Evolutionary conservation across 1,140 invertebrate species (phyloP).

Genomic region (Nasonia giraulti): DNA sequence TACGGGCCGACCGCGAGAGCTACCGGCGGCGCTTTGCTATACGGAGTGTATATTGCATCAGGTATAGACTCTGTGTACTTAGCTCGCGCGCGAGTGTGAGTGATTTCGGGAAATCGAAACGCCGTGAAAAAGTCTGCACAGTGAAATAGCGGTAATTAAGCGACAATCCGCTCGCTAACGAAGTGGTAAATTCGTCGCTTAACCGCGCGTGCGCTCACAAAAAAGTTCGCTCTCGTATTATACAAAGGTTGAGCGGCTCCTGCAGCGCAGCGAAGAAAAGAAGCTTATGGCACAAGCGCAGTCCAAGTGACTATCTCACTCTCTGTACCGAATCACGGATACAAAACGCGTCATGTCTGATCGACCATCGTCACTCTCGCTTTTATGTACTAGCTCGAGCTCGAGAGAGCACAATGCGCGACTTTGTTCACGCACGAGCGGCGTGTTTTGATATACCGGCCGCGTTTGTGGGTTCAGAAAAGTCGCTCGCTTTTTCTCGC

Average conservation of each 20-base stretch:
- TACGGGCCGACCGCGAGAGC: not conserved
- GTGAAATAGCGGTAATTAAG: slow-evolving; percentile 14
- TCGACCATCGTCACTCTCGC: slow-evolving; percentile 4
- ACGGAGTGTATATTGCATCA: too few species aligned
- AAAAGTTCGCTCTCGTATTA: not conserved
- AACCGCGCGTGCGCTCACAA: not conserved
- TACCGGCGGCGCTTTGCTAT: not conserved
- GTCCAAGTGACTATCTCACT: slow-evolving; percentile 13
- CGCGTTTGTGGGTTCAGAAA: slow-evolving; percentile 1
- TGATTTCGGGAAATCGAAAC: too few species aligned
- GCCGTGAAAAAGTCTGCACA: not conserved
- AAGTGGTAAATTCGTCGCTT: slow-evolving; percentile 20
- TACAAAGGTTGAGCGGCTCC: not conserved
- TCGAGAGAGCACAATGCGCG: not conserved
- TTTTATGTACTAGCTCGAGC: slow-evolving; percentile 13
- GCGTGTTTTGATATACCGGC: not conserved
- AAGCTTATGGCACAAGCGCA: not conserved
- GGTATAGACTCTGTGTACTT: too few species aligned
- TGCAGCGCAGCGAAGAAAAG: not conserved
- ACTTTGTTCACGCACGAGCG: not conserved
- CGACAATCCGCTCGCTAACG: not conserved
- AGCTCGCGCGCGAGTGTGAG: too few species aligned
- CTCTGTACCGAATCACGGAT: slow-evolving; percentile 11
- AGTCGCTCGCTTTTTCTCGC: not conserved
- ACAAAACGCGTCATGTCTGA: slow-evolving; percentile 27